These are phyloP conservation scores for Oncorhynchus keta DNA, from an alignment of 2,113 vertebrate species.

Conservation along the genomic window DNA sequence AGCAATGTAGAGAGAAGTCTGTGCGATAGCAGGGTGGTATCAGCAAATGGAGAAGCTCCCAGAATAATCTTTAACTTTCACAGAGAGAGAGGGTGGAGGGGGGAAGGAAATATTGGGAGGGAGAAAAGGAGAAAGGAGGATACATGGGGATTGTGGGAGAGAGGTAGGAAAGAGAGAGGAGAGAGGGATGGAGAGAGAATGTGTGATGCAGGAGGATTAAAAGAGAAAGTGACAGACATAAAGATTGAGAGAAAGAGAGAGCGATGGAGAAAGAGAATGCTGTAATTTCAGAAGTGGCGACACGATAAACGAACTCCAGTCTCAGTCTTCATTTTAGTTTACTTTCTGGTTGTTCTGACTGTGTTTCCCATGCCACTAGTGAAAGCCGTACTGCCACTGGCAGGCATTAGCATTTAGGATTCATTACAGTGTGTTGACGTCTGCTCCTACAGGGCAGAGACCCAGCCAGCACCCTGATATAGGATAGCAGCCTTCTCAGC, in stretches of 20 bases:
- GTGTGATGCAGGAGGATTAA: neutral
- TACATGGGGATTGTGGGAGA: neutral
- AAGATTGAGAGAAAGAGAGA: neutral
- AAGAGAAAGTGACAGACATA: neutral
- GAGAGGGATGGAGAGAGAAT: neutral
- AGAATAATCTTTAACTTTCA: conserved; percentile 7
- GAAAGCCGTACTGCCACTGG: conserved; percentile 16
- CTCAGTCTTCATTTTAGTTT: no score
- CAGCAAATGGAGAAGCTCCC: neutral
- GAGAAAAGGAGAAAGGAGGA: neutral
- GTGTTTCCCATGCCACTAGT: no score
- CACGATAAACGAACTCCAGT: neutral
- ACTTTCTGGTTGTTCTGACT: no score
- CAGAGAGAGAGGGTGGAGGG: neutral
- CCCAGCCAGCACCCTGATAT: conserved; percentile 60
- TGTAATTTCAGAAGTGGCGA: conserved; percentile 8
- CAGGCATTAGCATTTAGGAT: conserved; percentile 61
- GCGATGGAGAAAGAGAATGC: neutral
- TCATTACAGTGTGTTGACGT: conserved; percentile 44
- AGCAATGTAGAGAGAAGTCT: conserved; percentile 9
- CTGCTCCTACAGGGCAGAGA: conserved; percentile 32
- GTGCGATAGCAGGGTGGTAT: conserved; percentile 6
- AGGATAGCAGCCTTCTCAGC: conserved; percentile 46
- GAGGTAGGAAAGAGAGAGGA: neutral
- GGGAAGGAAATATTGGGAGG: neutral